phyloP scores from a whole-genome alignment of 2,797 vertebrate species.

The Hippocampus kuda region DNA sequence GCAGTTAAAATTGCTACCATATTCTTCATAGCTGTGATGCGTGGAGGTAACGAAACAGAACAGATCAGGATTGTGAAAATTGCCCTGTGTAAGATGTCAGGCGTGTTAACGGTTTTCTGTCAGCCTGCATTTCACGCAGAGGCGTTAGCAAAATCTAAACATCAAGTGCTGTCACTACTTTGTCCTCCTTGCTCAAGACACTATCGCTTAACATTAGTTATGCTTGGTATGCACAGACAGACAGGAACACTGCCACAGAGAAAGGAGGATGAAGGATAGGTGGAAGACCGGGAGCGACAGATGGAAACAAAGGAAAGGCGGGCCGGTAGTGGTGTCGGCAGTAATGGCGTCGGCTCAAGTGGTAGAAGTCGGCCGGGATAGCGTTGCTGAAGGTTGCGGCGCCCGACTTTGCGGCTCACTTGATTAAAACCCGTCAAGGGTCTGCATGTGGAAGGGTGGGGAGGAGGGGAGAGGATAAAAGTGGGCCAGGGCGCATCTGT shows the following conservation, averaged over 20 bases:
- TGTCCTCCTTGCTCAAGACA: conserved; percentile 25
- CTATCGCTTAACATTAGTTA: conserved; percentile 37
- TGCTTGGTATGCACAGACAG: conserved; percentile 38
- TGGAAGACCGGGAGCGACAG: conserved; percentile 33
- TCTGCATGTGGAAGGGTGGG: conserved; percentile 30
- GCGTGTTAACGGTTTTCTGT: conserved; percentile 31
- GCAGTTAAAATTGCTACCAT: conserved; percentile 18
- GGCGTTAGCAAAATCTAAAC: conserved; percentile 29
- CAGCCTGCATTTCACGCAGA: conserved; percentile 39
- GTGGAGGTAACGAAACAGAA: conserved; percentile 39
- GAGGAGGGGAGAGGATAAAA: conserved; percentile 30
- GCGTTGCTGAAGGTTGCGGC: conserved; percentile 58
- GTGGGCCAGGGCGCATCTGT: conserved; percentile 56
- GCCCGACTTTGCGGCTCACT: conserved; percentile 58
- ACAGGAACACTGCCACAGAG: conserved; percentile 18
- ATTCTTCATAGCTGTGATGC: conserved; percentile 35
- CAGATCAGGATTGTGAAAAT: conserved; percentile 45
- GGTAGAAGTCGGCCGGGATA: conserved; percentile 14
- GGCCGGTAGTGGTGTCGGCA: conserved; percentile 6
- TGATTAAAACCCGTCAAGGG: conserved; percentile 64
- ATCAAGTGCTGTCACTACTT: conserved; percentile 26
- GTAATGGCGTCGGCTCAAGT: conserved; percentile 14
- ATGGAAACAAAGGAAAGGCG: conserved; percentile 28
- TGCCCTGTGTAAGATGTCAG: conserved; percentile 40
- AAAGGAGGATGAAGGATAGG: conserved; percentile 35